These are phyloP conservation scores for Phallusia fumigata DNA, from an alignment of 23 tunicate genomes.

Conservation along the genomic window DNA sequence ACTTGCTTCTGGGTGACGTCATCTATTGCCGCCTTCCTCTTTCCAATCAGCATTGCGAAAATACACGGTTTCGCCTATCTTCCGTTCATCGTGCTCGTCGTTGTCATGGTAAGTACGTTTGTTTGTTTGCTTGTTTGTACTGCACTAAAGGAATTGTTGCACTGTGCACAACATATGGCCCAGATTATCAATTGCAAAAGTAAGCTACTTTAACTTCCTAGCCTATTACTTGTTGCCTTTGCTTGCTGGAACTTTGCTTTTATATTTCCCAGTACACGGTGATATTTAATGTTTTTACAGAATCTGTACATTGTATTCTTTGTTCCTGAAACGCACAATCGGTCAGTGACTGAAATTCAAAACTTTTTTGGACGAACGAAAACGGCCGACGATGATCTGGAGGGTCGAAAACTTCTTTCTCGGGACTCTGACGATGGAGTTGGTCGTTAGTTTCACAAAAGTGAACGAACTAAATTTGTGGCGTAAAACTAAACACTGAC, in stretches of 20 bases:
- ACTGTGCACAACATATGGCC: not conserved
- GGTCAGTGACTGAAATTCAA: slow-evolving; percentile 14
- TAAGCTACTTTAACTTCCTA: too few relatives aligned
- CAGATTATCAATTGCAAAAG: not conserved
- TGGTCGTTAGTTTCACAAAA: too few relatives aligned
- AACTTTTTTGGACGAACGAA: not conserved
- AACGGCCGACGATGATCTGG: not conserved
- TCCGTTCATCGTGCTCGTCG: slow-evolving; percentile 1
- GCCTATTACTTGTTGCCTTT: too few relatives aligned
- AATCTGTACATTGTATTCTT: not conserved
- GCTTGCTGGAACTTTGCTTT: not conserved
- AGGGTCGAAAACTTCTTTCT: not conserved
- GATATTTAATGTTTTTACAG: not conserved
- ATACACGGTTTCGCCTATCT: not conserved
- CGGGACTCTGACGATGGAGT: too few relatives aligned
- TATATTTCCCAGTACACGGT: not conserved
- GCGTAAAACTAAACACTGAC: too few relatives aligned
- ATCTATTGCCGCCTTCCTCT: not conserved
- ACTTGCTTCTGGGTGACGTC: not conserved
- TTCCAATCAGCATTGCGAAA: slow-evolving; percentile 7
- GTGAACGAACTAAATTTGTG: too few relatives aligned
- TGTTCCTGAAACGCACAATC: slow-evolving; percentile 11
- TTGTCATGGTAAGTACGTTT: not conserved
- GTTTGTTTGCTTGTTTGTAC: too few relatives aligned
- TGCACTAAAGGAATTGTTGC: not conserved